A percentile compares a stretch with the other conserved stretches of the same genome.
These are phyloP conservation scores for Symphodus melops DNA, from an alignment of 2,113 vertebrate species.

Conservation along the genomic window DNA sequence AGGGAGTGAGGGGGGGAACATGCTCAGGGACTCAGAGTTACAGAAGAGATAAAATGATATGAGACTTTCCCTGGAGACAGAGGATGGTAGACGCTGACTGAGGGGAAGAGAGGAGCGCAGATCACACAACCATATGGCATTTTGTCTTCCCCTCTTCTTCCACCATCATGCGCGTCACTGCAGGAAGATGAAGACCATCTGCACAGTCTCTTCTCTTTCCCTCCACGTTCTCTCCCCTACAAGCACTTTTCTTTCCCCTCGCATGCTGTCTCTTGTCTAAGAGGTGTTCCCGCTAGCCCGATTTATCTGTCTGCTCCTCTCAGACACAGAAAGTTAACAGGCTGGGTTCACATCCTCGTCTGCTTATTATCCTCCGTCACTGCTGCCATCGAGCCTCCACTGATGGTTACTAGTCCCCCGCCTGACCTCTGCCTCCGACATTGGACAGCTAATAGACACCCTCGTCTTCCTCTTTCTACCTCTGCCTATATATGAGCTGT, in stretches of 20 bases:
- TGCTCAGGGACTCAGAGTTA: constrained; percentile 24
- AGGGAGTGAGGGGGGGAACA: constrained; percentile 5
- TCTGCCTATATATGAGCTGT: constrained; percentile 10
- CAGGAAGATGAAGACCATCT: constrained; percentile 60
- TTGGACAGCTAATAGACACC: constrained; percentile 58
- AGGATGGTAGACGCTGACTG: constrained; percentile 51
- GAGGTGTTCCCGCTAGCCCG: constrained; percentile 27
- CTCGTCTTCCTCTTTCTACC: constrained; percentile 19
- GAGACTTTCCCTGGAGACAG: constrained; percentile 58
- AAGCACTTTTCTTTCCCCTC: constrained; percentile 11
- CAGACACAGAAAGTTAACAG: constrained; percentile 37
- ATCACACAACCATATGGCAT: constrained; percentile 72
- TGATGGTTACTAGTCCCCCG: constrained; percentile 34
- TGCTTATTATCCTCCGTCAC: constrained; percentile 41
- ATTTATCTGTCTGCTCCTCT: constrained; percentile 34
- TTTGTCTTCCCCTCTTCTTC: constrained; percentile 55
- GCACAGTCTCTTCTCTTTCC: constrained; percentile 24
- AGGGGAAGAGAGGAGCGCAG: constrained; percentile 44
- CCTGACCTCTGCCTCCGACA: constrained; percentile 51
- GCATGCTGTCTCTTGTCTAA: constrained; percentile 27
- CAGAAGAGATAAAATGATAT: constrained; percentile 54
- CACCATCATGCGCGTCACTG: constrained; percentile 56
- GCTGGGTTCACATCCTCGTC: constrained; percentile 42
- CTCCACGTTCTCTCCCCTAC: constrained; percentile 32
- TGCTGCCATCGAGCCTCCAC: constrained; percentile 44